Conservation (phyloP, 2,888 invertebrate species). For the Elysia crispata region DNA sequence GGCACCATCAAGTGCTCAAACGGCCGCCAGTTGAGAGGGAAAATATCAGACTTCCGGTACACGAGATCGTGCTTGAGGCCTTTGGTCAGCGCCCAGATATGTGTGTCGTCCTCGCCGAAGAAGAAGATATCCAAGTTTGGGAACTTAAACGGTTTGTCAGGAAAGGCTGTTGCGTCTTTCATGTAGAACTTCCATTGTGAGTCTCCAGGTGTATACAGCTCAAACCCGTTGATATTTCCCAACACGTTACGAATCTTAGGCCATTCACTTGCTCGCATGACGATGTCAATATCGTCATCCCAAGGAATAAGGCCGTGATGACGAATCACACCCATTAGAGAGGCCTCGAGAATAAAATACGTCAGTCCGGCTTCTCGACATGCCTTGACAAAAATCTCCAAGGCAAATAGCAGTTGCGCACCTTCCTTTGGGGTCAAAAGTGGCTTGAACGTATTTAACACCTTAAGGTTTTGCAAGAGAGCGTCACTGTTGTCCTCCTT, state of each 20-base stretch:
- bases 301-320: conserved; percentile 65
- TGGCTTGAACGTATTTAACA: conserved; percentile 45
- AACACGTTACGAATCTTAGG: conserved; percentile 49
- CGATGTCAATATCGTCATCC: conserved; percentile 64
- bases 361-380: conserved; percentile 33
- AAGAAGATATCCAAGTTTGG: conserved; percentile 66
- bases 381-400: conserved; percentile 40
- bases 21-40: conserved; percentile 48
- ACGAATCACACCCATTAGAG: conserved; percentile 49
- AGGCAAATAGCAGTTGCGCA: conserved; percentile 43
- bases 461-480: background rate
- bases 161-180: conserved; percentile 41
- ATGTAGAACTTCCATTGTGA: conserved; percentile 61
- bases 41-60: conserved; percentile 39
- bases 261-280: conserved; percentile 54
- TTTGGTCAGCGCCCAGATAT: conserved; percentile 56
- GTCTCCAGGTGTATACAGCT: conserved; percentile 48
- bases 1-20: conserved; percentile 48
- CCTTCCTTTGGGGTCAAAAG: conserved; percentile 43
- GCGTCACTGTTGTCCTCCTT: background rate
- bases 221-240: conserved; percentile 49
- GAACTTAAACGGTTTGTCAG: conserved; percentile 58
- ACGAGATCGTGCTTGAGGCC: conserved; percentile 50
- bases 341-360: conserved; percentile 46
- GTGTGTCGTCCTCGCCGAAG: conserved; percentile 60